Base-by-base conservation (phyloP, 2,113 vertebrate genomes). In the Donacobius atricapilla region DNA sequence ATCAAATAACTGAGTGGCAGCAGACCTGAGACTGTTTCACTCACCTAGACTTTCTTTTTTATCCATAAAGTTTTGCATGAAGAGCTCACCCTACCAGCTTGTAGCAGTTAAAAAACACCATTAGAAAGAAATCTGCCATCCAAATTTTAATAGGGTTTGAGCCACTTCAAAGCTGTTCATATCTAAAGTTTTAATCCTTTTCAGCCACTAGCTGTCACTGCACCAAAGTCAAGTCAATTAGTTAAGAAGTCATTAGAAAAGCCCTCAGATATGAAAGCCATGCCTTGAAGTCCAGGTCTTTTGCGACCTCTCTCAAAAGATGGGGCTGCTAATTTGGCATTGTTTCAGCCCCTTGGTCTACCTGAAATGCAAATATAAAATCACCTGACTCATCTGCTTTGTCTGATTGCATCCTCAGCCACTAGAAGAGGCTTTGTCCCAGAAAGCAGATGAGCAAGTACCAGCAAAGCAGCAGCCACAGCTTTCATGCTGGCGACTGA, bases 201-300 rank as follows among this genome's bases (percentile, higher is more conserved):
- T 96, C 94, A 97, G 94, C 93, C 78, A 90, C 94, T 97, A 96
- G 94, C 93, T 82, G 88, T 91, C 87, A 96, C 85, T 50, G 73
- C 13, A 86, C 84, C 78, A 96, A 96, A 87, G 37, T 97, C 94
- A 97, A 97, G 94, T 95, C 94, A 97, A 97, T 97, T 97, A 97
- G 96, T 90, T 96, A 94, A 97, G 95, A 98, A 97, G 93, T 96
- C 88, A 97, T 97, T 97, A 97, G 89, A 96, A 97, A 97, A 93
- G 66, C 58, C 83, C 76, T 97, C 84, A 64, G 58, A 93, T 97
- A 60, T 66, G 77, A 97, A 94, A 95, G 92, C 87, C 72, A 25
- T 69, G 73, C 68, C 87, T 96, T 87, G 30, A 96, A 97, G 83
- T 94, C 64, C 91, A 90, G 30, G 18, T 89, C 56, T 95, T 82